Conservation (phyloP, 2,113 vertebrate species). For the Otis tarda region DNA sequence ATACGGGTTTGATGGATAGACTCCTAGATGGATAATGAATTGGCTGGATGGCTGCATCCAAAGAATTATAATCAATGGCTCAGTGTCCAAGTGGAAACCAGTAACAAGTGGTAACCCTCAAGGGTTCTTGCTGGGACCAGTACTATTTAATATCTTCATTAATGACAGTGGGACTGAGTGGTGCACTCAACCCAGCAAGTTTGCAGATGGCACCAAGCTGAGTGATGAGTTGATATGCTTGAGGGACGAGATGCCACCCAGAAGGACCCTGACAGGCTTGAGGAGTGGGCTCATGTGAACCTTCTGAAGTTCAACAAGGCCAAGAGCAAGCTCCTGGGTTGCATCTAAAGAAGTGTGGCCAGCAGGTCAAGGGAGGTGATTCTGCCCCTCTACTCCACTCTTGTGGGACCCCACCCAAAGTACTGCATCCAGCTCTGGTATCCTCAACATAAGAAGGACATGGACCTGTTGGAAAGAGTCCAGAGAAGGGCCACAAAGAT, state of each 20-base stretch:
- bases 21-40: not conserved
- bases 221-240: rapidly evolving
- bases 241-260: not conserved
- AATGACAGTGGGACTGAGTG: rapidly evolving
- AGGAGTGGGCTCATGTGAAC: not conserved
- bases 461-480: not conserved
- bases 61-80: not conserved
- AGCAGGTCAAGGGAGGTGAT: not conserved
- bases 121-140: not conserved
- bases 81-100: not conserved
- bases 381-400: not conserved
- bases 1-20: not conserved
- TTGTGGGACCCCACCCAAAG: not conserved
- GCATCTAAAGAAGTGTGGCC: no score
- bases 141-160: not conserved
- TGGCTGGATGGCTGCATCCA: not conserved
- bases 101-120: not conserved
- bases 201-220: not conserved
- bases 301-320: not conserved
- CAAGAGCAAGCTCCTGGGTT: not conserved
- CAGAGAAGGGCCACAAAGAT: not conserved
- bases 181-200: not conserved
- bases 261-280: not conserved
- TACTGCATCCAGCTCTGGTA: not conserved
- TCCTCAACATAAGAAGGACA: not conserved